A percentile compares a stretch with the other conserved stretches of the same genome.
phyloP scores from a whole-genome alignment of 2,113 vertebrate genomes.

The Hyperopisus bebe region DNA sequence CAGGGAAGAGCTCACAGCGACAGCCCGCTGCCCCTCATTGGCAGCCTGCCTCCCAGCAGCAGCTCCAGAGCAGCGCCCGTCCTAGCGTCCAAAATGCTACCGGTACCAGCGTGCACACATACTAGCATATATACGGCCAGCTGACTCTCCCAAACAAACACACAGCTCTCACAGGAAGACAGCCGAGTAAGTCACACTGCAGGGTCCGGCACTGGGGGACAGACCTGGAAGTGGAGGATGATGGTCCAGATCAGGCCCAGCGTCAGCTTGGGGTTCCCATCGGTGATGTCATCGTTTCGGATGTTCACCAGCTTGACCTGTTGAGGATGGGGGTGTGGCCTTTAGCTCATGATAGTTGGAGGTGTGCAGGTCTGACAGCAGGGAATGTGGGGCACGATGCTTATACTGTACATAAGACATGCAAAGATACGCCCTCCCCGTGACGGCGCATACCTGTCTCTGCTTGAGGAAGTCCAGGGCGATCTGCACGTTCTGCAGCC shows the following conservation, averaged over 20 bases:
- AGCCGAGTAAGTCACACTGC: neutral
- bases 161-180: neutral
- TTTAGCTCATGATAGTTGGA: neutral
- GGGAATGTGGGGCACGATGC: neutral
- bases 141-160: neutral
- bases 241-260: slow-evolving; percentile 98
- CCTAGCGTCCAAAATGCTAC: neutral
- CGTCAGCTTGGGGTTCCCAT: slow-evolving; percentile 94
- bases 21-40: neutral
- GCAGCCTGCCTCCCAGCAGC: neutral
- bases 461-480: slow-evolving; percentile 8
- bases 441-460: neutral
- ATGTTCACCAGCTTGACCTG: slow-evolving; percentile 98
- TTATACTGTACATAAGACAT: neutral
- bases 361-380: neutral
- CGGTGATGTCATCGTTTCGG: slow-evolving; percentile 94
- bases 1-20: too few relatives aligned
- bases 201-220: neutral
- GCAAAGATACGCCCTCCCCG: neutral
- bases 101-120: neutral
- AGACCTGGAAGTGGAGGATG: slow-evolving; percentile 98
- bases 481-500: neutral
- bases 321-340: neutral
- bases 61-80: neutral
- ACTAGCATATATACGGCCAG: neutral